A percentile compares a stretch with the other conserved stretches of the same genome.
These are phyloP conservation scores for Drosophila melanica DNA, from an alignment of 1,140 invertebrate genomes.

Conservation along the genomic window DNA sequence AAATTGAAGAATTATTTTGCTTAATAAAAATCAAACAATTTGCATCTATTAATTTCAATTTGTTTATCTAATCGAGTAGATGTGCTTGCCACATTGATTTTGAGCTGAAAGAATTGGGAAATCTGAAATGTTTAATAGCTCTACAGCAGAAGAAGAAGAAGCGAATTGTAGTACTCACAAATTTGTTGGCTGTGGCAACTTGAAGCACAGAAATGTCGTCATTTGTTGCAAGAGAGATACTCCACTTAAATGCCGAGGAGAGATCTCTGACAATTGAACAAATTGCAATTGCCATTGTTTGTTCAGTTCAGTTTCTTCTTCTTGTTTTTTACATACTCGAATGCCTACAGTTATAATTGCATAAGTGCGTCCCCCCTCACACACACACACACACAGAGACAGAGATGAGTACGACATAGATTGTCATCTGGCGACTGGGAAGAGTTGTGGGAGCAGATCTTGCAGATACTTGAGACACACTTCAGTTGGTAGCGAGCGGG, in stretches of 20 bases:
- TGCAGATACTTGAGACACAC: slow-evolving; percentile 27
- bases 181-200: slow-evolving; percentile 30
- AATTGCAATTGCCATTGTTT: slow-evolving; percentile 62
- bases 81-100: neutral
- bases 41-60: neutral
- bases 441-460: slow-evolving; percentile 50
- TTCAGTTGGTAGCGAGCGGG: neutral
- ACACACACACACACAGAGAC: slow-evolving; percentile 17
- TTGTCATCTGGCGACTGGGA: slow-evolving; percentile 40
- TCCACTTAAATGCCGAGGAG: slow-evolving; percentile 53
- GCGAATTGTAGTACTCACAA: neutral
- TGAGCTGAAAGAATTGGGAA: slow-evolving; percentile 6
- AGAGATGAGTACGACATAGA: slow-evolving; percentile 39
- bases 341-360: slow-evolving; percentile 64
- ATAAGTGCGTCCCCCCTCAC: slow-evolving; percentile 48
- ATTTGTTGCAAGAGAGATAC: slow-evolving; percentile 29
- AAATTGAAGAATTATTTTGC: no score
- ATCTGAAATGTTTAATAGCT: slow-evolving; percentile 10
- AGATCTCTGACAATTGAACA: slow-evolving; percentile 61
- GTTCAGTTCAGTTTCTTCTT: slow-evolving; percentile 10
- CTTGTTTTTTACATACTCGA: slow-evolving; percentile 49
- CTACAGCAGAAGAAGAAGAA: neutral
- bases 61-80: slow-evolving; percentile 8
- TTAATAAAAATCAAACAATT: neutral
- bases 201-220: slow-evolving; percentile 25